Conservation (phyloP, 2,888 invertebrate species). For the Panzeria rudis region DNA sequence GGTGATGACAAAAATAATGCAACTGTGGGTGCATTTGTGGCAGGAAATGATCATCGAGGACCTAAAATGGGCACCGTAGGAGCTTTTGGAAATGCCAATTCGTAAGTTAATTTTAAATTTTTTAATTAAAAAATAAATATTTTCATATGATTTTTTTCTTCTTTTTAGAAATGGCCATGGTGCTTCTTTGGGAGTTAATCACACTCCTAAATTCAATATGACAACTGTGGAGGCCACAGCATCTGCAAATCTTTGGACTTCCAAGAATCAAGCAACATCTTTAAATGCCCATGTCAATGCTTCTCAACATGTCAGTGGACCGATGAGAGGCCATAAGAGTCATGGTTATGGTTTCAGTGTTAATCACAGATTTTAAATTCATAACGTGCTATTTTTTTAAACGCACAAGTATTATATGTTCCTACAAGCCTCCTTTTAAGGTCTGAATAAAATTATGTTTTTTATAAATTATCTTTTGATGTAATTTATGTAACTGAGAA, state of each 20-base stretch:
- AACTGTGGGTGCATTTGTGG: conserved; percentile 48
- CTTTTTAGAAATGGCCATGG: conserved; percentile 75
- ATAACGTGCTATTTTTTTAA: too few species aligned
- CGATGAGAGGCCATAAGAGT: conserved; percentile 73
- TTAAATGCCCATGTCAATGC: conserved; percentile 77
- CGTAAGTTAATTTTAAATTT: conserved; percentile 9
- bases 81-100: conserved; percentile 45
- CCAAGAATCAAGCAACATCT: conserved; percentile 75
- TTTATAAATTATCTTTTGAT: too few species aligned
- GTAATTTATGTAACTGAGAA: too few species aligned
- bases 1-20: conserved; percentile 50
- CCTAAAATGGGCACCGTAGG: conserved; percentile 44
- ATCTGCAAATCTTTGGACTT: conserved; percentile 77
- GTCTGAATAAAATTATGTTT: too few species aligned
- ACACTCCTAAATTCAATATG: conserved; percentile 77
- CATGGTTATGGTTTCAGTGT: conserved; percentile 74
- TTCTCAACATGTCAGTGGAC: conserved; percentile 75
- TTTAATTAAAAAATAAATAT: neutral
- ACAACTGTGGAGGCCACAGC: conserved; percentile 76
- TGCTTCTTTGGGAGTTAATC: conserved; percentile 75
- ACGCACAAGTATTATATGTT: too few species aligned
- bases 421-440: too few species aligned
- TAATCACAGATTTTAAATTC: conserved; percentile 75
- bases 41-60: conserved; percentile 57
- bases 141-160: neutral